A percentile compares a stretch with the other conserved stretches of the same genome.
Evolutionary conservation across 2,113 vertebrate species (phyloP).

Genomic region (Albula goreensis): DNA sequence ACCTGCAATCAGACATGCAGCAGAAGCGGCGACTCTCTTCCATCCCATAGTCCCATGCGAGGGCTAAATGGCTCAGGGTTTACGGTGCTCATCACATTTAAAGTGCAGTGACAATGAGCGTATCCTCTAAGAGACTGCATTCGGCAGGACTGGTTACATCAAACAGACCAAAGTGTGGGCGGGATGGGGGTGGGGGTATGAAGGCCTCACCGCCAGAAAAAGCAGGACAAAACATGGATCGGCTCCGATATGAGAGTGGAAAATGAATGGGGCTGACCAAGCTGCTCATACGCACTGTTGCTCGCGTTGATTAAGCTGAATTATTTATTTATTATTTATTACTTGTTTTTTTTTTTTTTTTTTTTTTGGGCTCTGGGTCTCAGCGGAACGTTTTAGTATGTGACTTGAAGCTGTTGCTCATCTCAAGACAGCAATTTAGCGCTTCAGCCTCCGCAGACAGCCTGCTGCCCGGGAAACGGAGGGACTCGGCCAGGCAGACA

Average conservation of each 20-base stretch:
- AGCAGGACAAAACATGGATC: constrained; percentile 54
- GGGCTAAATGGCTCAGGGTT: constrained; percentile 1
- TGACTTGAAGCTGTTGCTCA: constrained; percentile 29
- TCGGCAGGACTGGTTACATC: constrained; percentile 12
- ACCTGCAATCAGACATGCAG: background rate
- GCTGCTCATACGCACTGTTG: constrained; percentile 57
- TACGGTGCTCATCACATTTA: background rate
- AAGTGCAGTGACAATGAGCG: background rate
- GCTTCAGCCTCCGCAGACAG: constrained; percentile 43
- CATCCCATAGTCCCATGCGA: background rate
- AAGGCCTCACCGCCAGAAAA: constrained; percentile 32
- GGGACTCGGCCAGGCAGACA: constrained; percentile 41
- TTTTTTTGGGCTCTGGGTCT: constrained; percentile 44
- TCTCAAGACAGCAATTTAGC: constrained; percentile 67
- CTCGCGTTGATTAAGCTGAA: constrained; percentile 63
- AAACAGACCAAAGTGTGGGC: constrained; percentile 12
- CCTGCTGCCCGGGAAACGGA: constrained; percentile 44
- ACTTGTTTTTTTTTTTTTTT: constrained; percentile 57
- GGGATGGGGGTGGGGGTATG: constrained; percentile 22
- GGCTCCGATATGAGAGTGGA: constrained; percentile 48
- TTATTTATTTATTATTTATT: constrained; percentile 1
- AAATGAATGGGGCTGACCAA: constrained; percentile 53
- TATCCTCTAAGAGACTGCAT: constrained; percentile 29
- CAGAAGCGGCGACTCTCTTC: background rate
- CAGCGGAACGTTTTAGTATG: constrained; percentile 49